Base-by-base conservation (phyloP, 2,113 vertebrate species). In the Spilogale gracilis region DNA sequence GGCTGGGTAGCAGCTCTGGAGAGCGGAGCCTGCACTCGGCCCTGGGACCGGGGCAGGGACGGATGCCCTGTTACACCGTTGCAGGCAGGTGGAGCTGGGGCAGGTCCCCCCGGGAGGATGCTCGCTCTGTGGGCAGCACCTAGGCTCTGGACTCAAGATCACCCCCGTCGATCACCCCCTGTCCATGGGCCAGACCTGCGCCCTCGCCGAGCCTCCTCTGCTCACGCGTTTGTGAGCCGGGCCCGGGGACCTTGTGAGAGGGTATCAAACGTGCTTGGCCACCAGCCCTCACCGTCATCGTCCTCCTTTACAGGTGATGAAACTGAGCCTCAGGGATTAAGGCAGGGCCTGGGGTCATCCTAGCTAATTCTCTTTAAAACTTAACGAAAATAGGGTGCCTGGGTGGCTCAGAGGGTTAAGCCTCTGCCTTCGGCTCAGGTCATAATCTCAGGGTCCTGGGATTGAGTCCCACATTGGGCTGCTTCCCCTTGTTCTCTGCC, bases 41-140 rank as follows among this genome's bases (percentile, higher is more conserved):
- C 60, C 60, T 25, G 43, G 74, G 60, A 4, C 25, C 30, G 27
- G 9, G 23, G 58, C 5, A 2, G 48, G 32, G 17, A 32, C 52
- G 1, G 1, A 4, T 5, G 27, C n/a, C 27, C 21, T 16, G 2
- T 10, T 5, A 3, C 32, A 71, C 25, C 11, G n/a, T 82, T 2
- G 56, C 27, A 25, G 71, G 25, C 81, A 71, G 50, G 52, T 13
- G 48, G 48, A 17, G 14, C 32, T 9, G 38, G 45, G n/a, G 30
- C 45, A 0, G 23, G 32, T 25, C 12, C 30, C 13, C 21, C 52
- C 27, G 17, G 5, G n/a, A 65, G 63, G 54, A 25, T 2, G 6
- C 50, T 20, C 4, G 21, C n/a, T 2, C 50, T 17, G 21, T 25
- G n/a, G 1, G 9, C 54, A 12, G 48, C 13, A 30, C 20, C 60